Evolutionary conservation across 2,797 vertebrate genomes (phyloP).

Genomic region (Morus bassanus): DNA sequence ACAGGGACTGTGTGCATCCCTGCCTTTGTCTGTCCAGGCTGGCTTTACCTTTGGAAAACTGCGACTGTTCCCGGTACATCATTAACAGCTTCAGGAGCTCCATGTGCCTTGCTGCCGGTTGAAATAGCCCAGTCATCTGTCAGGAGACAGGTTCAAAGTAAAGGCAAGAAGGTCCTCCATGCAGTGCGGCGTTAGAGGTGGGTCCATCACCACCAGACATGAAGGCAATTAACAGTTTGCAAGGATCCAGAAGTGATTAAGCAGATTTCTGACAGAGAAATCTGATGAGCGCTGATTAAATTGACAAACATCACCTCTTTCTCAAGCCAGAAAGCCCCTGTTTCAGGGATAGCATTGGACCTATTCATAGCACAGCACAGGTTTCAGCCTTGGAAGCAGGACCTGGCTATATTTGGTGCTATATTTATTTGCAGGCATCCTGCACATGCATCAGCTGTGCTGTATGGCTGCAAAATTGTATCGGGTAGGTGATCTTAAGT

Average conservation of each 20-base stretch:
- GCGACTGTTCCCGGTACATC: not conserved
- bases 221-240: not conserved
- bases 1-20: no score
- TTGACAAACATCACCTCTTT: not conserved
- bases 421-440: not conserved
- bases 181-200: accelerated
- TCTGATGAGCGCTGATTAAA: not conserved
- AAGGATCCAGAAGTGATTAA: not conserved
- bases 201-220: not conserved
- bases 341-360: not conserved
- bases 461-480: not conserved
- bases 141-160: not conserved
- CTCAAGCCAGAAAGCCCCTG: not conserved
- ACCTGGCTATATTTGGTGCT: not conserved
- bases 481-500: not conserved
- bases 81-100: not conserved
- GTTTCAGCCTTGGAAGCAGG: not conserved
- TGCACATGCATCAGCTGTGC: not conserved
- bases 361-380: not conserved
- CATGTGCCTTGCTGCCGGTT: not conserved
- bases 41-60: not conserved
- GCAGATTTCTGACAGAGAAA: not conserved
- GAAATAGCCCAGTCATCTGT: not conserved
- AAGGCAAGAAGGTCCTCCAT: not conserved
- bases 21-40: not conserved